Percentiles rank a stretch among this genome's conserved stretches.
Conservation (phyloP, 2,113 vertebrate genomes). For the Malurus cyaneus region DNA sequence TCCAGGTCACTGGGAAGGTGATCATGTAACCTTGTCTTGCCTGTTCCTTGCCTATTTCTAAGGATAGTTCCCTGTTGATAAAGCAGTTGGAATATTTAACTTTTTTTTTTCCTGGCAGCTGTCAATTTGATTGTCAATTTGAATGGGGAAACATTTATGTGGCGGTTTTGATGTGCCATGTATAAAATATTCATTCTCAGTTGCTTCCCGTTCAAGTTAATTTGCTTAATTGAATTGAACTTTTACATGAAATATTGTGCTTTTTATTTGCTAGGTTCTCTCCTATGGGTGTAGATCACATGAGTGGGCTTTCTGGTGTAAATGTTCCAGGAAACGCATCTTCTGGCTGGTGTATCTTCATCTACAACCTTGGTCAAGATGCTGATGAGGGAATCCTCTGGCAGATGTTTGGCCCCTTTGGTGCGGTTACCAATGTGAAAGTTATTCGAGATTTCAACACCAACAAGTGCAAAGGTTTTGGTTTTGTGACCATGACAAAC, state of each 20-base stretch:
- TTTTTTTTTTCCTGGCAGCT: conserved; percentile 25
- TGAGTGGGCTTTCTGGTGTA: conserved; percentile 91
- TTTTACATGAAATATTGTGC: conserved; percentile 76
- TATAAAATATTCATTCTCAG: conserved; percentile 46
- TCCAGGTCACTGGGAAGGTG: not conserved
- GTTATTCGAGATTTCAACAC: conserved; percentile 99
- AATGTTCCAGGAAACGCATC: conserved; percentile 87
- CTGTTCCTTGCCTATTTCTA: not conserved
- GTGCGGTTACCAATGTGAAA: conserved; percentile 98
- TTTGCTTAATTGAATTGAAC: conserved; percentile 50
- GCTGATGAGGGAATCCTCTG: conserved; percentile 97
- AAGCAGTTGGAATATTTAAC: not conserved
- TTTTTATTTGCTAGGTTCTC: conserved; percentile 89
- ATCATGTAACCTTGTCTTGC: not conserved
- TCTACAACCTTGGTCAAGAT: conserved; percentile 98
- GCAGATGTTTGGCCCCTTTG: conserved; percentile 99
- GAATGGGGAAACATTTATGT: conserved; percentile 50
- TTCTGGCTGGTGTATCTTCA: conserved; percentile 98
- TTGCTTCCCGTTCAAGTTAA: conserved; percentile 50
- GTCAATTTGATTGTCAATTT: conserved; percentile 49
- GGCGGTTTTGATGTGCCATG: conserved; percentile 50
- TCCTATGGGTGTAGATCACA: conserved; percentile 98
- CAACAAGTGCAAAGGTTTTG: conserved; percentile 99
- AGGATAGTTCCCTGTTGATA: not conserved
- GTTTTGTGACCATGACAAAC: conserved; percentile 99